Evolutionary conservation across 2,113 vertebrate genomes (phyloP).

Genomic region (Heterochromis multidens): DNA sequence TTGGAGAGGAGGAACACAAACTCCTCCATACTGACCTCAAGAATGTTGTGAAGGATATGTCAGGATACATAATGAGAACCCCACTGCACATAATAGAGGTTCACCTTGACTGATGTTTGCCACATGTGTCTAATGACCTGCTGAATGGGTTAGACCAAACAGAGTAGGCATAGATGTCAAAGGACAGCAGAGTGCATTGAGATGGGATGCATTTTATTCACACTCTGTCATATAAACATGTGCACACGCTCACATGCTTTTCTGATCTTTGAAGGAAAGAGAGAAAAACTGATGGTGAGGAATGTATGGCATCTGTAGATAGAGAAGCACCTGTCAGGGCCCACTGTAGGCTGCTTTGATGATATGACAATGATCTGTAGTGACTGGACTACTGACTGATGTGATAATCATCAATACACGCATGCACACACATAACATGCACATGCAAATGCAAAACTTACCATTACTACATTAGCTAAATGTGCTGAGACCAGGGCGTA

Average conservation of each 20-base stretch:
- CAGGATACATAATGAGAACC: conserved; percentile 23
- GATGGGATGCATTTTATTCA: not conserved
- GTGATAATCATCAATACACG: conserved; percentile 5
- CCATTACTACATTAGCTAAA: conserved; percentile 97
- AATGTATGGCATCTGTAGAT: conserved; percentile 57
- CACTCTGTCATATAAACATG: conserved; percentile 5
- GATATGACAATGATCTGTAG: not conserved
- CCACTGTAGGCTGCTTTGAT: conserved; percentile 14
- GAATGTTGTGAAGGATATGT: not conserved
- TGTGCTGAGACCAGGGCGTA: conserved; percentile 96
- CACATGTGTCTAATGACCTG: not conserved
- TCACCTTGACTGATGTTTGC: conserved; percentile 13
- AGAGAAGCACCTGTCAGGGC: conserved; percentile 34
- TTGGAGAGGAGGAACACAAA: not conserved
- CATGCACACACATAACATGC: not conserved
- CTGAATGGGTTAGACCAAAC: not conserved
- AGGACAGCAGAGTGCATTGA: not conserved
- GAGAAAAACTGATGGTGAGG: conserved; percentile 1
- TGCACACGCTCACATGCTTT: not conserved
- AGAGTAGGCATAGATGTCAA: conserved; percentile 7
- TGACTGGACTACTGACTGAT: conserved; percentile 33
- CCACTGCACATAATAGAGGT: conserved; percentile 18
- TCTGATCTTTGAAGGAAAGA: conserved; percentile 11
- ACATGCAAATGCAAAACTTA: conserved; percentile 58
- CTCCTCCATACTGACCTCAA: conserved; percentile 1